A percentile compares a stretch with the other conserved stretches of the same genome.
phyloP scores from a whole-genome alignment of 2,113 vertebrate genomes.

The Hypanus sabinus region DNA sequence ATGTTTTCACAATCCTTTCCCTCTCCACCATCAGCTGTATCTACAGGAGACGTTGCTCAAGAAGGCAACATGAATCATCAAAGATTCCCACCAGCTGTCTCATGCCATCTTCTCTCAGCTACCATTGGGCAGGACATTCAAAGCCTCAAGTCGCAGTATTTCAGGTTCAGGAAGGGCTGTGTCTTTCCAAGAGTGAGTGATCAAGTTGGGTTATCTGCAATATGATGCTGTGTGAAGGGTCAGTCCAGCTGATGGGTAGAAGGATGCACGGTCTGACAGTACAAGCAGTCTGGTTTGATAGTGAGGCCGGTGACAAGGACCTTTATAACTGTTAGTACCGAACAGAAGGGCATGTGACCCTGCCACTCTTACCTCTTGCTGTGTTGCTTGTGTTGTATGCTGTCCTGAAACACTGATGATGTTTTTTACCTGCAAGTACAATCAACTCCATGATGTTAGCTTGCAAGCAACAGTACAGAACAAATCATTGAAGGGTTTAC shows the following conservation, averaged over 20 bases:
- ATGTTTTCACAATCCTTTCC: too few species aligned
- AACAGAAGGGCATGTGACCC: background rate
- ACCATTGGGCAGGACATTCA: too few species aligned
- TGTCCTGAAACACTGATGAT: background rate
- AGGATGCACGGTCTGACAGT: background rate
- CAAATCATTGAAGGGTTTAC: background rate
- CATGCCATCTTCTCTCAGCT: too few species aligned
- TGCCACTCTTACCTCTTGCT: background rate
- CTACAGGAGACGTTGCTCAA: too few species aligned
- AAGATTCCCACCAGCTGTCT: too few species aligned
- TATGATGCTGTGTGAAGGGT: background rate
- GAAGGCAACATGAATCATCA: too few species aligned
- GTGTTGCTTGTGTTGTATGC: background rate
- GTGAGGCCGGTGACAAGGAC: too few species aligned
- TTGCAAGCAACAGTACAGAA: background rate
- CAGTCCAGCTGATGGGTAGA: background rate
- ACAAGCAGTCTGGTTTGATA: background rate
- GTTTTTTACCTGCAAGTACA: background rate
- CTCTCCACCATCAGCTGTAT: too few species aligned
- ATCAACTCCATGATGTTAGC: background rate
- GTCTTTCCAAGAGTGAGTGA: background rate
- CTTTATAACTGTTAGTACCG: background rate
- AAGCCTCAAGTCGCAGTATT: too few species aligned
- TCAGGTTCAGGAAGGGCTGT: too few species aligned
- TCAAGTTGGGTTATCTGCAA: too few species aligned